Base-by-base conservation (phyloP, 2,888 invertebrate species). In the Tiphia femorata region DNA sequence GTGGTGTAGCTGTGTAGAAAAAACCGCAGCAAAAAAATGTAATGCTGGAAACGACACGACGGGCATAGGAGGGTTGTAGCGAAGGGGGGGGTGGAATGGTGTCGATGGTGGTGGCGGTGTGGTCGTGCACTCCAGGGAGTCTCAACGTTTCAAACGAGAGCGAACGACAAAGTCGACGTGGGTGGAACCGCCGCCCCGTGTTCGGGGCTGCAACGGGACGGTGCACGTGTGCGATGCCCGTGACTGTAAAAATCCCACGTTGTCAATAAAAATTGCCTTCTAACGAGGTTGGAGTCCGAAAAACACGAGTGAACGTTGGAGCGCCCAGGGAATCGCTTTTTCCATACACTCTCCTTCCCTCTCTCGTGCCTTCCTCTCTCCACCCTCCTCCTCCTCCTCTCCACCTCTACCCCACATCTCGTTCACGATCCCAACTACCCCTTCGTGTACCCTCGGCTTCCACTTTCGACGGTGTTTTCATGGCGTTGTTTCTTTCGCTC, bases 211-310 rank as follows among this genome's bases (percentile, higher is more conserved):
- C n/a, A n/a, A n/a, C n/a, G n/a, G 27, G 12, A 29, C 10, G 29
- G 3, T 46, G 54, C 27, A 46, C 57, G 55, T 48, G 40, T 55
- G 37, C 57, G 53, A 47, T 17, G 23, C 19, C 51, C 58, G 48
- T 59, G 52, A 57, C 59, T 64, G 61, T 70, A 70, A 69, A 68
- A 70, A 66, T 66, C 59, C 67, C 56, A 42, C 33, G 70, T 59
- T 64, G 61, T 62, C 69, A 52, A 66, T 64, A 69, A 69, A 69
- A 69, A 69, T 69, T 70, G 69, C 56, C 59, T 64, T 66, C 64
- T 70, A 69, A 69, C 69, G 70, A 62, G 54, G 46, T 55, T 37
- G 55, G 56, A 47, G 55, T 20, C 49, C 47, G 49, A 61, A 66
- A 69, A 69, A 61, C 58, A 62, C 58, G 69, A 55, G 58, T 48